Evolutionary conservation across 2,113 vertebrate species (phyloP).

Genomic region (Gallinago jamesoni): DNA sequence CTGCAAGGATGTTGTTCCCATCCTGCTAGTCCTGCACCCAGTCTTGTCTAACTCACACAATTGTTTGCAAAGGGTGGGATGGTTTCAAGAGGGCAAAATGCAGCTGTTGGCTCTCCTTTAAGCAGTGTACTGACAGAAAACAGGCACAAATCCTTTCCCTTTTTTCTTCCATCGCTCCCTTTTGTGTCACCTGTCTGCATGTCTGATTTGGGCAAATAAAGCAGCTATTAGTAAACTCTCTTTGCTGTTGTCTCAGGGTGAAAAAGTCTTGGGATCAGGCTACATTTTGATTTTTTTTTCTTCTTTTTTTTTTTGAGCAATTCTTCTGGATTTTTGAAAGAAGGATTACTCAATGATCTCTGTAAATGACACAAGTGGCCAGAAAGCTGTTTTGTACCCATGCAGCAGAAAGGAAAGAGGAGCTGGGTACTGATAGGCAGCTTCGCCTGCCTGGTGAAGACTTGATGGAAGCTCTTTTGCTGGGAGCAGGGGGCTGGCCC

Average conservation of each 20-base stretch:
- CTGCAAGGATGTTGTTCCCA: neutral
- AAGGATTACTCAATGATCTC: neutral
- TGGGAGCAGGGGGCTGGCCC: neutral
- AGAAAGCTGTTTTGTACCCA: neutral
- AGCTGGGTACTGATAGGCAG: neutral
- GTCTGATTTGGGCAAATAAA: neutral
- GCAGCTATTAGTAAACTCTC: neutral
- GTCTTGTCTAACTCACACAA: neutral
- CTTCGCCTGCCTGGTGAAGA: neutral
- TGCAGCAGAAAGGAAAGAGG: neutral
- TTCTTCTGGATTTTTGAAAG: neutral
- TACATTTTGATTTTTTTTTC: neutral
- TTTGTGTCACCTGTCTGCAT: neutral
- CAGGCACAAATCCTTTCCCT: neutral
- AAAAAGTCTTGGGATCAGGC: neutral
- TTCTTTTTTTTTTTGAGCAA: neutral
- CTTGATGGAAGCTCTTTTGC: neutral
- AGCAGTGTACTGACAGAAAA: neutral
- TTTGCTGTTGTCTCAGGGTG: neutral
- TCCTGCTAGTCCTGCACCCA: neutral
- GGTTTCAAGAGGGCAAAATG: neutral
- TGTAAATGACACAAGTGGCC: neutral
- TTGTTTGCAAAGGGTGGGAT: neutral
- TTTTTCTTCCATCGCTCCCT: neutral
- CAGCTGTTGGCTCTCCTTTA: neutral